Evolutionary conservation across 2,888 invertebrate genomes (phyloP).

Genomic region (Cyclophora punctaria): DNA sequence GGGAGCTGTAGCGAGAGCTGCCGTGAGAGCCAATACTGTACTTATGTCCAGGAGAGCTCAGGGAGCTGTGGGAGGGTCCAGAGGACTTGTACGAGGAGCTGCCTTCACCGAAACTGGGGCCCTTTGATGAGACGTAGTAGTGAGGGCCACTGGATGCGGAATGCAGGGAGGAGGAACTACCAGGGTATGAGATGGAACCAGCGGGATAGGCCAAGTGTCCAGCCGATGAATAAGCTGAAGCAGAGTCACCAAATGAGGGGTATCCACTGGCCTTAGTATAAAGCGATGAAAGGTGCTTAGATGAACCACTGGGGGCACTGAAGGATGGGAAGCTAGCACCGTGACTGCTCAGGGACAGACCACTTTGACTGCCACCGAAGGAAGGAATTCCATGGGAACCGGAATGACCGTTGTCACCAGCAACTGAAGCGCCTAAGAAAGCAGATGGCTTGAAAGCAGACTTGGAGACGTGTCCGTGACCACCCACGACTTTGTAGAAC

Average conservation of each 20-base stretch:
- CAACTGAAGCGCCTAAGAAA: constrained; percentile 56
- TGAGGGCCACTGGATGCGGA: constrained; percentile 50
- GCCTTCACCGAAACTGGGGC: constrained; percentile 44
- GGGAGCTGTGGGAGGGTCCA: constrained; percentile 39
- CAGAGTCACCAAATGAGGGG: constrained; percentile 41
- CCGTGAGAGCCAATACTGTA: constrained; percentile 46
- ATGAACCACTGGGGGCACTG: constrained; percentile 40
- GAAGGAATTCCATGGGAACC: constrained; percentile 42
- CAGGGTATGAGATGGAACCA: constrained; percentile 22
- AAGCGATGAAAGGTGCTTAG: constrained; percentile 44
- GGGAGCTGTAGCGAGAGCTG: constrained; percentile 39
- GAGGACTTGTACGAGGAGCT: constrained; percentile 51
- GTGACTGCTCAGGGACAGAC: constrained; percentile 34
- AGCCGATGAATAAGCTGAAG: constrained; percentile 43
- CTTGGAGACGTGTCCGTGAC: constrained; percentile 44
- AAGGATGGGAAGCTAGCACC: constrained; percentile 42
- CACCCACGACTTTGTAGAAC: constrained; percentile 36
- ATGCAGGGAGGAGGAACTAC: constrained; percentile 21
- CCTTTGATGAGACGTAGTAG: constrained; percentile 49
- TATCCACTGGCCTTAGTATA: constrained; percentile 49
- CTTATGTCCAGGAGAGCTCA: constrained; percentile 51
- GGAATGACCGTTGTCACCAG: constrained; percentile 47
- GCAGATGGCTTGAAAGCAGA: constrained; percentile 63
- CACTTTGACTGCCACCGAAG: constrained; percentile 31
- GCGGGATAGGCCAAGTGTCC: constrained; percentile 50